These are phyloP conservation scores for Mythimna impura DNA, from an alignment of 2,888 invertebrate species.

Conservation along the genomic window DNA sequence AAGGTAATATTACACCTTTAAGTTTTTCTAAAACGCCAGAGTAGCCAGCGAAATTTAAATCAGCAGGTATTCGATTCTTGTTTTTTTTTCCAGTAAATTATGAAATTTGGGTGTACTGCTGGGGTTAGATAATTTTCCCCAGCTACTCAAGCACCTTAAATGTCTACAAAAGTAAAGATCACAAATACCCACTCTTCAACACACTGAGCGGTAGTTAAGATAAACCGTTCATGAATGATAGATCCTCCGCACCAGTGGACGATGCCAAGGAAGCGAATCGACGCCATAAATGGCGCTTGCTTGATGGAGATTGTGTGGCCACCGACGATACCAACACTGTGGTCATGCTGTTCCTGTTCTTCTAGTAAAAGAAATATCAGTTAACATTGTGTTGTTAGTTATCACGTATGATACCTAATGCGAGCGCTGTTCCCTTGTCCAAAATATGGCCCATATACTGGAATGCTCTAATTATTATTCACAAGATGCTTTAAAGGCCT, in stretches of 20 bases:
- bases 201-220: conserved; percentile 70
- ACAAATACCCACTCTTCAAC: not conserved
- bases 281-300: conserved; percentile 68
- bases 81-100: no score
- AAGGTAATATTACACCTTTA: no score
- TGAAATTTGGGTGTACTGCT: no score
- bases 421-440: no score
- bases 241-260: conserved; percentile 70
- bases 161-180: not conserved
- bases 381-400: not conserved
- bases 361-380: conserved; percentile 20
- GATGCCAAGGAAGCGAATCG: conserved; percentile 62
- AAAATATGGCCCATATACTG: no score
- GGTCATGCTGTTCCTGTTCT: not conserved
- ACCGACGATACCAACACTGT: conserved; percentile 67
- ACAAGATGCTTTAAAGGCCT: not conserved
- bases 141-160: no score
- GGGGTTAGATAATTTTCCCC: no score
- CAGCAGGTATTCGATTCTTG: no score
- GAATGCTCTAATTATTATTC: not conserved
- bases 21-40: no score
- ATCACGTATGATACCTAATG: no score
- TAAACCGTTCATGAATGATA: conserved; percentile 69
- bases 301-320: conserved; percentile 68
- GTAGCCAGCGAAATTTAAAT: no score